Percentiles rank a stretch among this genome's conserved stretches.
Evolutionary conservation across 2,888 invertebrate genomes (phyloP).

Genomic region (Xestobium rufovillosum): DNA sequence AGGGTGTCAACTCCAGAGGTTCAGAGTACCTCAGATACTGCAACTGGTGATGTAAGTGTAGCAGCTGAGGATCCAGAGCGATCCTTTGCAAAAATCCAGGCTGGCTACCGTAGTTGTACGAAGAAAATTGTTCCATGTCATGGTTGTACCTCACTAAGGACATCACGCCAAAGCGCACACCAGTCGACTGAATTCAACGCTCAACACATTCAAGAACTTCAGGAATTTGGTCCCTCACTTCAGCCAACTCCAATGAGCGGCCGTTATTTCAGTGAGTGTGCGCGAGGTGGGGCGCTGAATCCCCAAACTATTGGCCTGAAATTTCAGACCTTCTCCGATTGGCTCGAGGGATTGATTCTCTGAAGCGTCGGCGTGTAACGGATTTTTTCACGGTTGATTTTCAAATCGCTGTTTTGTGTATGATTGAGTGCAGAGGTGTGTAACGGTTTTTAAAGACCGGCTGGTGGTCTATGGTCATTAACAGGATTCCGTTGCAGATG

Average conservation of each 20-base stretch:
- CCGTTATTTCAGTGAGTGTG: no score
- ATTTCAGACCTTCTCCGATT: neutral
- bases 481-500: constrained; percentile 1
- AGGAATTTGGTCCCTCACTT: no score
- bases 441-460: constrained; percentile 1
- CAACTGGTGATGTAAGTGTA: constrained; percentile 44
- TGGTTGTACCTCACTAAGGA: constrained; percentile 11
- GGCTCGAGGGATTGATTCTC: constrained; percentile 53
- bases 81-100: constrained; percentile 36
- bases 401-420: no score
- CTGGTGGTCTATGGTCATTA: no score
- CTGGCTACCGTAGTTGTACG: constrained; percentile 28
- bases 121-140: constrained; percentile 32
- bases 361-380: constrained; percentile 42
- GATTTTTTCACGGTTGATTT: constrained; percentile 1
- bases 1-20: constrained; percentile 47
- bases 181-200: constrained; percentile 5
- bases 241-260: no score
- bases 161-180: constrained; percentile 9
- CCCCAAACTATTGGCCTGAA: constrained; percentile 4
- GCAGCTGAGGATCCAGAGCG: constrained; percentile 35
- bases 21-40: constrained; percentile 54
- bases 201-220: no score
- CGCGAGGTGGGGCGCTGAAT: constrained; percentile 34
- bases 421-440: no score